phyloP scores from a whole-genome alignment of 2,113 vertebrate species.

The Dipodomys stephensi region DNA sequence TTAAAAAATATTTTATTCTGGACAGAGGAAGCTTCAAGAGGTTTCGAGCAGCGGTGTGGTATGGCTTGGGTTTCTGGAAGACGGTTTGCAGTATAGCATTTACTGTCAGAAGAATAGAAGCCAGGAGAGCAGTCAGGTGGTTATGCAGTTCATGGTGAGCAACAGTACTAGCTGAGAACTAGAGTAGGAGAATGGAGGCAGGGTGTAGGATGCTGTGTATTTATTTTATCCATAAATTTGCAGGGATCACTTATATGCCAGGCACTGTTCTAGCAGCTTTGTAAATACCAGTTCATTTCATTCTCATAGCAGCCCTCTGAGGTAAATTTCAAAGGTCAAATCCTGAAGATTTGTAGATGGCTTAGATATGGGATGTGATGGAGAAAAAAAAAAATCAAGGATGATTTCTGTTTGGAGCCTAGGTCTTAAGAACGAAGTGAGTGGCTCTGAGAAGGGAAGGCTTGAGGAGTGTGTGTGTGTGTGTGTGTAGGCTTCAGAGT shows the following conservation, averaged over 20 bases:
- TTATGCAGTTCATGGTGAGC: too few relatives aligned
- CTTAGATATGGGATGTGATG: background rate
- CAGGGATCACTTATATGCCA: background rate
- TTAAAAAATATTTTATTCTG: constrained; percentile 16
- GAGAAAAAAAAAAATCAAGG: background rate
- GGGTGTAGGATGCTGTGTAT: background rate
- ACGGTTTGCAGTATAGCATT: background rate
- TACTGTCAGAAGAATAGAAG: background rate
- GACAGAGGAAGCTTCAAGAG: background rate
- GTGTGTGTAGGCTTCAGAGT: background rate
- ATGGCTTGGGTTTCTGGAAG: background rate
- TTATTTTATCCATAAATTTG: background rate
- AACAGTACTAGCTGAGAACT: background rate
- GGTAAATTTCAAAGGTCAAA: background rate
- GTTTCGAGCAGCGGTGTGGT: background rate
- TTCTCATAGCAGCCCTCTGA: background rate
- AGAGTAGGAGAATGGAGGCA: background rate
- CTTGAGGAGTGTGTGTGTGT: background rate
- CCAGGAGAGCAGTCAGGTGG: background rate
- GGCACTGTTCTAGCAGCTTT: background rate
- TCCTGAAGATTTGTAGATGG: constrained; percentile 5
- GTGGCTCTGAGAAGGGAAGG: background rate
- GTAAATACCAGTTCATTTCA: background rate
- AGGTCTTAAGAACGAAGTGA: constrained; percentile 10
- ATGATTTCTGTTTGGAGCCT: background rate